Evolutionary conservation across 2,797 vertebrate species (phyloP).

Genomic region (Botia kubotai): DNA sequence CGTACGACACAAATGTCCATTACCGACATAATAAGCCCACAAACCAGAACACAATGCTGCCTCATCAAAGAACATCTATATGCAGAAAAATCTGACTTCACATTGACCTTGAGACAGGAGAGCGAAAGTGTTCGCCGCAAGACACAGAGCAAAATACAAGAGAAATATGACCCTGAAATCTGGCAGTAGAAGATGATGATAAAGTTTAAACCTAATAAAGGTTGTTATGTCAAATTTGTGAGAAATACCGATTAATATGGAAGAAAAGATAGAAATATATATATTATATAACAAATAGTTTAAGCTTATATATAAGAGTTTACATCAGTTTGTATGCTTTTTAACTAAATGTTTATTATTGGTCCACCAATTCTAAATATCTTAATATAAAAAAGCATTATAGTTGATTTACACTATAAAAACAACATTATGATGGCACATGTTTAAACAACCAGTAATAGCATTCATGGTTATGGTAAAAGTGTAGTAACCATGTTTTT

Average conservation of each 20-base stretch:
- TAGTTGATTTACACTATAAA: too few relatives aligned
- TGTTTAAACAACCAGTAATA: too few relatives aligned
- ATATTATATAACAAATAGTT: too few relatives aligned
- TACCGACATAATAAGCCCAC: conserved; percentile 2
- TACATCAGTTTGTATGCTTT: too few relatives aligned
- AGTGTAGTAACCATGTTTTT: too few relatives aligned
- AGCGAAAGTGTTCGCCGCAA: conserved; percentile 41
- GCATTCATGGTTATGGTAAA: too few relatives aligned
- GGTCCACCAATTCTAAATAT: too few relatives aligned
- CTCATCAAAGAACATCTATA: conserved; percentile 47
- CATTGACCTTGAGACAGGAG: conserved; percentile 42
- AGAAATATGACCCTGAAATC: conserved; percentile 66
- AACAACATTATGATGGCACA: too few relatives aligned
- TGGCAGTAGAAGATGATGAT: conserved; percentile 39
- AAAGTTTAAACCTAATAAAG: conserved; percentile 50
- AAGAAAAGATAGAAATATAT: background rate
- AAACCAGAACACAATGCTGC: conserved; percentile 10
- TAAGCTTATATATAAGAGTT: too few relatives aligned
- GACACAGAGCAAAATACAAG: conserved; percentile 57
- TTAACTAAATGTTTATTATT: too few relatives aligned
- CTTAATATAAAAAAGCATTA: too few relatives aligned
- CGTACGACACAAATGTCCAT: conserved; percentile 30
- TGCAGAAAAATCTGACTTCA: conserved; percentile 41
- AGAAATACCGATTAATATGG: background rate
- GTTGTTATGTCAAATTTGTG: conserved; percentile 27